A percentile compares a stretch with the other conserved stretches of the same genome.
Conservation (phyloP, 2,797 vertebrate genomes). For the Mormyrops attenuatus region DNA sequence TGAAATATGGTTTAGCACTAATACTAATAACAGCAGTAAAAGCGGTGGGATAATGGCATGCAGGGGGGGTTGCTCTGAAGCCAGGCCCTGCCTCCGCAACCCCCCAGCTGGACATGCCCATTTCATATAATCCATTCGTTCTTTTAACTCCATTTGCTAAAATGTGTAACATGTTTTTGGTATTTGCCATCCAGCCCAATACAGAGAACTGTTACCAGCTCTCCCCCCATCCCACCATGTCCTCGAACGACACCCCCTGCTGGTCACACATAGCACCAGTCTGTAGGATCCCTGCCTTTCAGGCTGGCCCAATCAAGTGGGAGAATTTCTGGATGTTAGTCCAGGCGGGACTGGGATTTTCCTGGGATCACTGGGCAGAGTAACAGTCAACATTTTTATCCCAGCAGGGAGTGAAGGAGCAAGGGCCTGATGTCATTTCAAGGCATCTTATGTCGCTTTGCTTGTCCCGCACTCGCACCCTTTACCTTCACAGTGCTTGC, state of each 20-base stretch:
- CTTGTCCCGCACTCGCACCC: neutral
- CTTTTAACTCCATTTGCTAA: neutral
- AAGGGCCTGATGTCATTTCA: neutral
- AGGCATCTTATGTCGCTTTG: neutral
- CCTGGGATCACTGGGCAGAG: neutral
- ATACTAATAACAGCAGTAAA: conserved; percentile 42
- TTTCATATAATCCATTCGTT: conserved; percentile 54
- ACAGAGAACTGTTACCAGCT: conserved; percentile 44
- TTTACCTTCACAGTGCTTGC: conserved; percentile 96
- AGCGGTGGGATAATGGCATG: conserved; percentile 48
- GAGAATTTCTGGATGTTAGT: neutral
- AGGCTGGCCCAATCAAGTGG: neutral
- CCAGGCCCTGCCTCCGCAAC: neutral
- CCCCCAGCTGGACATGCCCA: conserved; percentile 39
- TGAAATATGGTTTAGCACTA: conserved; percentile 58
- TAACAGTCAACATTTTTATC: neutral
- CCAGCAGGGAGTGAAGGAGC: neutral
- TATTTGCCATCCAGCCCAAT: conserved; percentile 48
- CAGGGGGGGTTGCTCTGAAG: conserved; percentile 40
- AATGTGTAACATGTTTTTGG: neutral
- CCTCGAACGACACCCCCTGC: neutral
- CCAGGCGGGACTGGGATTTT: neutral
- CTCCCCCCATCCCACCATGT: neutral
- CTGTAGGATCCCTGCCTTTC: neutral
- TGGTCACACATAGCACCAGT: neutral